phyloP scores from a whole-genome alignment of 1,140 invertebrate species.

The Atopsyche davidsoni region DNA sequence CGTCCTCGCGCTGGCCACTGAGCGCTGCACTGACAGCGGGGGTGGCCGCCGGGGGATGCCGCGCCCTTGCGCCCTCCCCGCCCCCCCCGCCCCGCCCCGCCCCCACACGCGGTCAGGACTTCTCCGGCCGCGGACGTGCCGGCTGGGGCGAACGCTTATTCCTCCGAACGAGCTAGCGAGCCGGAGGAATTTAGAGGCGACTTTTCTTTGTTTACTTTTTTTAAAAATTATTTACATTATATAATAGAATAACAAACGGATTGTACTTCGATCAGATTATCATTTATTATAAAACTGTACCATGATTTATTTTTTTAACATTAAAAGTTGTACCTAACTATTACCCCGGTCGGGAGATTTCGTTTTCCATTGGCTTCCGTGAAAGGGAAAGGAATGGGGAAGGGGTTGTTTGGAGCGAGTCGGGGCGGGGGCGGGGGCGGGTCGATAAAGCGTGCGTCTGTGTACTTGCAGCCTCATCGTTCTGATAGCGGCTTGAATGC shows the following conservation, averaged over 20 bases:
- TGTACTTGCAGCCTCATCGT: too few species aligned
- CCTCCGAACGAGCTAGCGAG: too few species aligned
- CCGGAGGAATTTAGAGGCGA: too few species aligned
- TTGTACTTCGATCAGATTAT: not conserved
- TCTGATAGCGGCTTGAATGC: too few species aligned
- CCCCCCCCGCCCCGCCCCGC: too few species aligned
- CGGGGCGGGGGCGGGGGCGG: not conserved
- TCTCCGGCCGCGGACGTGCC: too few species aligned
- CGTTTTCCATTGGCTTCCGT: slow-evolving; percentile 14
- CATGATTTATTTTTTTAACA: not conserved
- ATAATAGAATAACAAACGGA: too few species aligned
- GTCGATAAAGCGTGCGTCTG: slow-evolving; percentile 15
- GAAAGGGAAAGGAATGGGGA: slow-evolving; percentile 10
- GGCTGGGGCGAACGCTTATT: too few species aligned
- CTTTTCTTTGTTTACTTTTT: not conserved
- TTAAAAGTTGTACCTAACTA: not conserved
- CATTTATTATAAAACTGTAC: not conserved
- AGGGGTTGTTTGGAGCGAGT: not conserved
- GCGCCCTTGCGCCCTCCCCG: too few species aligned
- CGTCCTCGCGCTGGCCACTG: not conserved
- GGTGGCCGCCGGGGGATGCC: too few species aligned
- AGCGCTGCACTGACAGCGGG: too few species aligned
- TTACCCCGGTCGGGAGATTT: not conserved
- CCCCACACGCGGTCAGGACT: too few species aligned
- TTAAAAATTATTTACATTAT: not conserved